Base-by-base conservation (phyloP, 2,113 vertebrate species). In the Megatriorchis doriae region DNA sequence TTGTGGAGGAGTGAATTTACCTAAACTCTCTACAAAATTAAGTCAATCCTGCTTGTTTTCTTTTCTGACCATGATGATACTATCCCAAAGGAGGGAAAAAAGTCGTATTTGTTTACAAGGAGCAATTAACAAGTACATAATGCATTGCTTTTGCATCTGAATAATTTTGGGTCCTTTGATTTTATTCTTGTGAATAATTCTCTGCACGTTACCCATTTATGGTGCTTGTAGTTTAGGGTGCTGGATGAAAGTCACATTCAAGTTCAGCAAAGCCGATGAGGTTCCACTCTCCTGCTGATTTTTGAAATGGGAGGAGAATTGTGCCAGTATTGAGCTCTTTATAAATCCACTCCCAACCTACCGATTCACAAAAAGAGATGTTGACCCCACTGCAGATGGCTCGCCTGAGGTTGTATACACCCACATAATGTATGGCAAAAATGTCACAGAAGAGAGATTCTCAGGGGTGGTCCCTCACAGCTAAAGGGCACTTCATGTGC, bases 101-200 rank as follows among this genome's bases (percentile, higher is more conserved):
- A 43, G 29, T 70, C n/a, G 1, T 83, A 74, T 86, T 78, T 91
- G 55, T 86, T 62, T 62, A 79, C 26, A 68, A 80, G 74, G 43
- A 80, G 70, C 38, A 91, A 81, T 93, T 95, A 95, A 22, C 25
- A 73, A 81, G 71, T 80, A 90, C 94, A 89, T 66, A 68, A 92
- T 55, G 16, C 4, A 43, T 80, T 3, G 1, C 2, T 58, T 62
- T 85, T 68, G 40, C 73, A 81, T 65, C 52, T 4, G 7, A 63
- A 29, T 67, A 53, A 72, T 91, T 91, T 67, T 87, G 32, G 68
- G 11, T 82, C 53, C 42, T 87, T 72, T 19, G 26, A 59, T 74
- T 86, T 86, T 63, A 53, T 75, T 73, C 78, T 68, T 0, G 2
- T 71, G 72, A 80, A 42, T 62, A 84, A 72, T 73, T 63, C 74